Base-by-base conservation (phyloP, 2,797 vertebrate species). In the Choloepus didactylus region DNA sequence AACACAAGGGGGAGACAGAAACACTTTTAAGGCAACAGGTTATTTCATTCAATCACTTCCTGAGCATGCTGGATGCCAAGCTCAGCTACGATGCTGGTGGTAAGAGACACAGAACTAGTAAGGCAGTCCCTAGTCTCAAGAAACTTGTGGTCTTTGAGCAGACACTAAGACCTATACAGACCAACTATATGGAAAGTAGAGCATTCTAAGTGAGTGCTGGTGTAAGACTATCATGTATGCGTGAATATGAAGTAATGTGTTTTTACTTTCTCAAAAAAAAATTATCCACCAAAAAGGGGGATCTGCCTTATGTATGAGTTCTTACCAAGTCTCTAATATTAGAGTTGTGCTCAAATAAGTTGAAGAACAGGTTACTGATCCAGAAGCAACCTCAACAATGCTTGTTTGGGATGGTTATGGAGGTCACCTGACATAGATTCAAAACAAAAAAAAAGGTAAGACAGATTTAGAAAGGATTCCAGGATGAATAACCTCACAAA, bases 401-500 rank as follows among this genome's bases (percentile, higher is more conserved):
- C 67, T 87, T 19, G 16, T 84, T 86, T 80, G 19, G 41, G 29
- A 44, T 87, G 51, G 69, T 67, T 80, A 46, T 76, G 54, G 46
- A 49, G 18, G n/a, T n/a, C 44, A 38, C 38, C 6, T 49, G 60
- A 31, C 49, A 83, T 0, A 44, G 27, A 62, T 87, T 89, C 66
- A 6, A 7, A 79, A 96, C 41, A 87, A 85, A 73, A 12, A 91
- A 70, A 75, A 59, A 94, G 27, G 85, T 9, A 70, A 23, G 69
- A 27, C 56, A 94, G 70, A 73, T 38, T 85, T 73, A 51, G 44
- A 95, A 93, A 94, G 38, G 29, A 59, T 75, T 87, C 64, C 77
- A 85, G 76, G 87, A 44, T 88, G 18, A 79, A 77, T 64, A 91
- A 93, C 56, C 79, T 79, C 85, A 67, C 29, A 56, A 51, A 95